phyloP scores from a whole-genome alignment of 2,888 invertebrate genomes.

The Meiosimyza decipiens region DNA sequence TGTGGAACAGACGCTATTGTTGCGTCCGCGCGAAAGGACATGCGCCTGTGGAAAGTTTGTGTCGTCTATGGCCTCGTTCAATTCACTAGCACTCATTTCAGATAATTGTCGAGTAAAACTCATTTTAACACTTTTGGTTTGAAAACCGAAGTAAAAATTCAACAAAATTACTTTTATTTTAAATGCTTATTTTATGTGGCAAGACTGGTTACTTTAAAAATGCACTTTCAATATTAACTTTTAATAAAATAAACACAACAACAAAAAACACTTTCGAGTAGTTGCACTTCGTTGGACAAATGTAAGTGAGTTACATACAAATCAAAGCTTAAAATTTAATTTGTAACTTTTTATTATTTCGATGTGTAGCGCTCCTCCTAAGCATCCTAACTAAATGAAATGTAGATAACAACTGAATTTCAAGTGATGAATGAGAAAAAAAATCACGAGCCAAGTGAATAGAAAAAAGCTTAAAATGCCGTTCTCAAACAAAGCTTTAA shows the following conservation, averaged over 20 bases:
- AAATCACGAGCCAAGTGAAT: slow-evolving; percentile 25
- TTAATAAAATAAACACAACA: background rate
- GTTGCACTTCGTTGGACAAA: too few relatives aligned
- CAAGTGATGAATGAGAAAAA: background rate
- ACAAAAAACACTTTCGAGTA: background rate
- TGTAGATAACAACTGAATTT: slow-evolving; percentile 35
- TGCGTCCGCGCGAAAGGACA: slow-evolving; percentile 64
- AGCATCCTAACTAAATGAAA: slow-evolving; percentile 34
- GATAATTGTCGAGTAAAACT: slow-evolving; percentile 64
- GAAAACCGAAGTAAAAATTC: background rate
- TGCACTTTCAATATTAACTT: background rate
- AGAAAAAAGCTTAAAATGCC: slow-evolving; percentile 8
- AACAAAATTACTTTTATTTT: background rate
- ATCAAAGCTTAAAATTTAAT: slow-evolving; percentile 5
- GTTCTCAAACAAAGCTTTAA: background rate
- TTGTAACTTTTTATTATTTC: background rate
- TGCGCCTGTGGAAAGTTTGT: slow-evolving; percentile 67
- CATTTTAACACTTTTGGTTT: slow-evolving; percentile 45
- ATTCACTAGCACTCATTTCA: slow-evolving; percentile 65
- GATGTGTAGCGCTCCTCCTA: background rate
- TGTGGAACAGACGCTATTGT: slow-evolving; percentile 65
- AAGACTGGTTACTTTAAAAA: background rate
- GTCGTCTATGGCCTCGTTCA: slow-evolving; percentile 67
- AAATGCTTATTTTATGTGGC: background rate
- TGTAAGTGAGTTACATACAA: background rate